Conservation (phyloP, 2,888 invertebrate genomes). For the Cephonodes hylas region DNA sequence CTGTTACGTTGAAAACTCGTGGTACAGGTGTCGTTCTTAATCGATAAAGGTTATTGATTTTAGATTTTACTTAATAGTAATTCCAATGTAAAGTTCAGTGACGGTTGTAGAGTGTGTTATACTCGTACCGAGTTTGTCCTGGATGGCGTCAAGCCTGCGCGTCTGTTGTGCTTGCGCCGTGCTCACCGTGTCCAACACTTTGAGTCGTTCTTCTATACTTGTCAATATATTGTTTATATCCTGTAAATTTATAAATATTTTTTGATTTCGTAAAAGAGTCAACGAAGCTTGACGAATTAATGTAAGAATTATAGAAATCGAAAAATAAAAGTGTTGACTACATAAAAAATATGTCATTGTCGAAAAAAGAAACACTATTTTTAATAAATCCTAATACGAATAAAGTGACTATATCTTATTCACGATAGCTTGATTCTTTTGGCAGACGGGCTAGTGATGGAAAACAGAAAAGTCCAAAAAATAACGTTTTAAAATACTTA, state of each 20-base stretch:
- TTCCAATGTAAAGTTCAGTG: background rate
- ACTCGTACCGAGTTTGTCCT: slow-evolving; percentile 70
- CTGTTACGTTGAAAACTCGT: background rate
- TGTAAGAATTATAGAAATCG: too few species aligned
- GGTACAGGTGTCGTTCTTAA: background rate
- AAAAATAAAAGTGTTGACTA: too few species aligned
- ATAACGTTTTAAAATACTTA: too few species aligned
- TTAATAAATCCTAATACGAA: too few species aligned
- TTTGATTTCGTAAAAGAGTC: too few species aligned
- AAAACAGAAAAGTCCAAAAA: too few species aligned
- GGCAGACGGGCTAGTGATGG: too few species aligned
- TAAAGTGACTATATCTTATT: too few species aligned
- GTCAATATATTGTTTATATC: slow-evolving; percentile 61
- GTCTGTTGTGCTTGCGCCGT: slow-evolving; percentile 67
- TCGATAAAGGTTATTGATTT: background rate
- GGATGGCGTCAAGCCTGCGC: slow-evolving; percentile 69
- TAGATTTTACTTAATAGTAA: background rate
- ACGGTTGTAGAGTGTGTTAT: background rate
- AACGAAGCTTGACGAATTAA: too few species aligned
- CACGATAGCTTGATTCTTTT: too few species aligned
- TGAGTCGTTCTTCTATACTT: slow-evolving; percentile 68
- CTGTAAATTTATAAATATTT: slow-evolving; percentile 38
- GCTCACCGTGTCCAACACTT: slow-evolving; percentile 65
- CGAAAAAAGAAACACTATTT: too few species aligned
- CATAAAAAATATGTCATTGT: too few species aligned